Base-by-base conservation (phyloP, 2,888 invertebrate genomes). In the Melieria omissa region DNA sequence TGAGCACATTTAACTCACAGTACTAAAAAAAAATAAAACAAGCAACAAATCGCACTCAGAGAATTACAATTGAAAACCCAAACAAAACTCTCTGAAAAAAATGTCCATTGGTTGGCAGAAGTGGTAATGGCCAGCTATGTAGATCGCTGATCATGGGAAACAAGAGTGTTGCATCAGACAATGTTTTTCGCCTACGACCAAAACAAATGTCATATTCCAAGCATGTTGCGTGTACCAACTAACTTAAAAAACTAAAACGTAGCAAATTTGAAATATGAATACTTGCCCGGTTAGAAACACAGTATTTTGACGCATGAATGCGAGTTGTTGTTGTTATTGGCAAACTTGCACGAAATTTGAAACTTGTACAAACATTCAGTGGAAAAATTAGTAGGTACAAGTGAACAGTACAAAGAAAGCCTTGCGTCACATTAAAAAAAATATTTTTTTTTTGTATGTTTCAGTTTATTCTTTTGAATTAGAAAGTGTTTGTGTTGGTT, bases 151-250 rank as follows among this genome's bases (percentile, higher is more conserved):
- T 70, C 41, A 6, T 57, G 52, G 57, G 9, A 47, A 70, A 64
- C 63, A 70, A 63, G 49, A 64, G 63, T 64, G 14, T 70, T 70
- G 70, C 70, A 57, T 70, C 70, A 70, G 47, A 64, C 64, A 46
- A 29, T 29, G 29, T 29, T 29, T 29, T 29, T 29, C 29, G 14
- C 14, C 9, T 52, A n/a, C 9, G 9, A 9, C 52, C 6, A 9
- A 52, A n/a, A 14, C 12, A 12, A 52, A 9, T 52, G 52, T n/a
- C 12, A 52, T n/a, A 52, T 14, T 52, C 9, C 12, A 9, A 12
- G 9, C 29, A 52, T 62, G 49, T 12, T n/a, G 54, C 14, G 45
- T 61, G 68, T 10, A 49, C 16, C 62, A n/a, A 7, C 45, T 29
- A 69, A 67, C 9, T 41, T 41, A 60, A 52, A 12, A 5, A 52